Percentiles rank a stretch among this genome's conserved stretches.
Conservation (phyloP, 1,140 invertebrate genomes). For the Drosophila rufa region DNA sequence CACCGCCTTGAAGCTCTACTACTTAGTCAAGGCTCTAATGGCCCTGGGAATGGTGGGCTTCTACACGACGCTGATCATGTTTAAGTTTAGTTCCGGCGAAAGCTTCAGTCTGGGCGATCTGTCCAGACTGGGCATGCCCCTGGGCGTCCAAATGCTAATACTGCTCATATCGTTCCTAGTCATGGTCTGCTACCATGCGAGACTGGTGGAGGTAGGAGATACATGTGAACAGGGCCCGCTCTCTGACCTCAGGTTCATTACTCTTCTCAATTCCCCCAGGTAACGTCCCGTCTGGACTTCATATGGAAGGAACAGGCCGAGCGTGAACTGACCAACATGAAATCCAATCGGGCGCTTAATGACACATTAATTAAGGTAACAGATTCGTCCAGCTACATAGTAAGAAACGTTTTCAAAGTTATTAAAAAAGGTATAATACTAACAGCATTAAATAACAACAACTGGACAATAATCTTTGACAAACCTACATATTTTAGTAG, state of each 20-base stretch:
- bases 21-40: slow-evolving; percentile 94
- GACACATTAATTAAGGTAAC: slow-evolving; percentile 85
- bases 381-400: not conserved
- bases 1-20: slow-evolving; percentile 96
- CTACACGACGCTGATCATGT: slow-evolving; percentile 90
- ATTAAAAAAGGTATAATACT: not conserved
- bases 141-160: slow-evolving; percentile 92
- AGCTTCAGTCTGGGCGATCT: slow-evolving; percentile 63
- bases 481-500: not conserved
- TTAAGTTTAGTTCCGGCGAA: slow-evolving; percentile 85
- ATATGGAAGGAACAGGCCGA: slow-evolving; percentile 98
- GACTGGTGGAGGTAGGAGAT: slow-evolving; percentile 89
- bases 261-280: slow-evolving; percentile 70
- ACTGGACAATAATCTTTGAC: not conserved
- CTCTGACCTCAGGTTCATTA: slow-evolving; percentile 1
- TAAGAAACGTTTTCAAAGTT: not conserved
- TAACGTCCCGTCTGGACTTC: slow-evolving; percentile 96
- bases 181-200: slow-evolving; percentile 96
- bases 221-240: not conserved
- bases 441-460: not conserved
- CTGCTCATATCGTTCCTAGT: slow-evolving; percentile 93
- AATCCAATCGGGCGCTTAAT: slow-evolving; percentile 85
- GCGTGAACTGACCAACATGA: slow-evolving; percentile 95
- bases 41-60: slow-evolving; percentile 91
- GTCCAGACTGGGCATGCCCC: slow-evolving; percentile 86